Evolutionary conservation across 2,797 vertebrate species (phyloP).

Genomic region (Cirrhinus mrigala): DNA sequence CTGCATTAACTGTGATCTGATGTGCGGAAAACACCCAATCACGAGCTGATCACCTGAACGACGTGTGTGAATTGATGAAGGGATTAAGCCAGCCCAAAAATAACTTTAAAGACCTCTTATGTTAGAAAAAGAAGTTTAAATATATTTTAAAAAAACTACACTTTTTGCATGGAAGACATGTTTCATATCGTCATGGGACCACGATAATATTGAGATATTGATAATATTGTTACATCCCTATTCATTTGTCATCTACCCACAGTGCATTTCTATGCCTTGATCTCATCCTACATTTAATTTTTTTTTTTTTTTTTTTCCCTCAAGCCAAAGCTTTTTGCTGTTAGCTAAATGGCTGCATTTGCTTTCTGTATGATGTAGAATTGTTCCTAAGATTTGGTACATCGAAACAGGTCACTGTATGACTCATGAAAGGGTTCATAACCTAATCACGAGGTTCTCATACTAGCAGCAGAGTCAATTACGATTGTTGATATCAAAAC

Average conservation of each 20-base stretch:
- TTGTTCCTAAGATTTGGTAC: constrained; percentile 2
- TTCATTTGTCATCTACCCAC: not conserved
- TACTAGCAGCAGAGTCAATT: not conserved
- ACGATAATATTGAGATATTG: no score
- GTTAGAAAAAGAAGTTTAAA: no score
- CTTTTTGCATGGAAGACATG: no score
- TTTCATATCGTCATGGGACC: no score
- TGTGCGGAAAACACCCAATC: no score
- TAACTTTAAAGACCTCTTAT: no score
- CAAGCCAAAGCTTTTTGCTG: not conserved
- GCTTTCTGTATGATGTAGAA: not conserved
- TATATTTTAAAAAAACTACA: no score
- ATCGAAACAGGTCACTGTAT: not conserved
- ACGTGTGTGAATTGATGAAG: no score
- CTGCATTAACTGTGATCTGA: no score
- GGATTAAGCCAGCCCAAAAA: no score
- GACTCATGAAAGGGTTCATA: constrained; percentile 11
- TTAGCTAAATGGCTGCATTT: not conserved
- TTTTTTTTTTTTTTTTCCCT: not conserved
- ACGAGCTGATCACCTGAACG: no score
- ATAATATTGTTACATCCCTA: not conserved
- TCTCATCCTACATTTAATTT: not conserved
- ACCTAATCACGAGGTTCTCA: constrained; percentile 6
- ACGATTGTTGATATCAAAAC: constrained; percentile 18
- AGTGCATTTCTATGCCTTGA: not conserved